Evolutionary conservation across 2,113 vertebrate species (phyloP), one percentile per base, ranked within the genome.

Genomic region (Neomonachus schauinslandi): DNA sequence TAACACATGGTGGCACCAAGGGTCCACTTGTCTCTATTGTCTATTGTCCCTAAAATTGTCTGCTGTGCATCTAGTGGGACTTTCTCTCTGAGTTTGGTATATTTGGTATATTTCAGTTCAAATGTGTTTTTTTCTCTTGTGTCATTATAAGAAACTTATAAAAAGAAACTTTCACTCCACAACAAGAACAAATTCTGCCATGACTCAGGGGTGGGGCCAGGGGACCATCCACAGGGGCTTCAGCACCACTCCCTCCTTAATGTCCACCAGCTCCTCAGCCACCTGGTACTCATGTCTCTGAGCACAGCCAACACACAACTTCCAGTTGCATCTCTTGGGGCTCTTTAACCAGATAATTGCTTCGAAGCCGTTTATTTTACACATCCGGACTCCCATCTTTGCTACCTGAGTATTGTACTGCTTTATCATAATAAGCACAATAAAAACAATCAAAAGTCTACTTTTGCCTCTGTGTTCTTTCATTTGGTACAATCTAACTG

Each of bases 171-270:
- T 53, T 81, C 21, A 19, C 36, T 57, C 28, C 91, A 5, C 28
- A 71, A 19, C 36, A 26, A 49, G n/a, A 87, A 57, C 8, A 69
- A 69, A 36, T 36, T 28, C 46, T 49, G 8, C 39, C 65, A 67
- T 80, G 24, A 57, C 7, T 81, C 65, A 8, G n/a, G 61, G 63
- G 15, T 13, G 19, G 9, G 55, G 21, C 22, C 72, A 16, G 39
- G 28, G 10, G 53, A 8, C 5, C 42, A 21, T 26, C 33, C 11
- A 7, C 1, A 5, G 18, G 2, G 2, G 39, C 2, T 1, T 21
- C 55, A 80, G 39, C 3, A 6, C 12, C 2, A 0, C 7, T 26
- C 2, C 51, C 15, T 39, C 55, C 21, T 49, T 7, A 10, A 7
- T 31, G n/a, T 39, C 79, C 7, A 22, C 28, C 33, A 69, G 65